Evolutionary conservation across 1,140 invertebrate species (phyloP).

Genomic region (Formica selysi): DNA sequence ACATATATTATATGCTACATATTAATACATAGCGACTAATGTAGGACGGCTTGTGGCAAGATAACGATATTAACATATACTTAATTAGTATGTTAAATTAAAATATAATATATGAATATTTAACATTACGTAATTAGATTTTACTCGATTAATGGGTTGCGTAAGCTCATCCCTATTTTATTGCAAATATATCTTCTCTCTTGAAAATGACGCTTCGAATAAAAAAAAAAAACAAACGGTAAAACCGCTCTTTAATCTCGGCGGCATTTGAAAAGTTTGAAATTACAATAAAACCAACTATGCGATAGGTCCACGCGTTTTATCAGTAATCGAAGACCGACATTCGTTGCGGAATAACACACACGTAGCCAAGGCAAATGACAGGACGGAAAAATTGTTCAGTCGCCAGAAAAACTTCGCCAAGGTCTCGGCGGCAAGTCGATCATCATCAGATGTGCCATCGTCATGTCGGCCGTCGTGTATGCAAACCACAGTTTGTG

Average conservation of each 20-base stretch:
- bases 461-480: neutral
- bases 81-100: constrained; percentile 22
- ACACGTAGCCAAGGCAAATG: neutral
- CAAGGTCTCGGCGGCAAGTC: constrained; percentile 1
- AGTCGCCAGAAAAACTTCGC: constrained; percentile 52
- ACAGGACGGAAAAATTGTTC: constrained; percentile 57
- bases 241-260: neutral
- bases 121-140: constrained; percentile 2
- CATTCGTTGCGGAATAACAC: neutral
- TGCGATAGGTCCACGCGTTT: neutral
- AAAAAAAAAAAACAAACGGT: neutral
- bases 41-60: neutral
- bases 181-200: neutral
- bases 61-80: constrained; percentile 15
- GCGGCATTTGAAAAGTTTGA: neutral
- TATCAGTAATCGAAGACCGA: constrained; percentile 14
- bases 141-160: neutral
- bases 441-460: constrained; percentile 29
- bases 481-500: constrained; percentile 4
- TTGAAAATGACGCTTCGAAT: neutral
- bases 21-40: neutral
- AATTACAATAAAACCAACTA: constrained; percentile 31
- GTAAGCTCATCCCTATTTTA: constrained; percentile 6
- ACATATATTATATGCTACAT: neutral
- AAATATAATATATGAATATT: constrained; percentile 8